Conservation (phyloP, 2,113 vertebrate species). For the Brachypteracias leptosomus region DNA sequence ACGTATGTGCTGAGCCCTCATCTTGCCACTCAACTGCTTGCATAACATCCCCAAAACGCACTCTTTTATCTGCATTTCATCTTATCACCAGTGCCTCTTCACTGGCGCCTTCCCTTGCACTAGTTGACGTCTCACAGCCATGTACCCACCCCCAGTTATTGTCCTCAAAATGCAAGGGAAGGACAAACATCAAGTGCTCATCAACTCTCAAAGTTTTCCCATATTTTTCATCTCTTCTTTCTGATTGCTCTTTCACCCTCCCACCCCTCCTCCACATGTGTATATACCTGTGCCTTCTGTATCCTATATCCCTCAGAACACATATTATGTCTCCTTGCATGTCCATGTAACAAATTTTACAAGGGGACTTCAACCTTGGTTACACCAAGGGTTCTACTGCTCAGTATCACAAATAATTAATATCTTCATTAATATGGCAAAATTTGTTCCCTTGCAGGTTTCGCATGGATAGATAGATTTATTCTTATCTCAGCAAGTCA, state of each 20-base stretch:
- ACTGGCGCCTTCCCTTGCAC: background rate
- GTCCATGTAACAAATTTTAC: background rate
- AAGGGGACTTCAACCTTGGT: background rate
- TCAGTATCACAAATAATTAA: background rate
- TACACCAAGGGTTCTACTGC: fast-evolving
- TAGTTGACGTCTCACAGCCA: background rate
- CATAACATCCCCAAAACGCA: background rate
- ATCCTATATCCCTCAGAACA: background rate
- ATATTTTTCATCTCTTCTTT: background rate
- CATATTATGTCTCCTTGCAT: fast-evolving
- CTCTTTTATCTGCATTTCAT: background rate
- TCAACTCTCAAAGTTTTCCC: background rate
- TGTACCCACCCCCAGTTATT: background rate
- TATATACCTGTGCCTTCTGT: background rate
- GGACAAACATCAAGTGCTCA: background rate
- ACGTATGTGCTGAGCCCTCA: background rate
- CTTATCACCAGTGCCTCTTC: background rate
- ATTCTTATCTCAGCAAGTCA: background rate
- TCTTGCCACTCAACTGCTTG: background rate
- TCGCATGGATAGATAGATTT: background rate
- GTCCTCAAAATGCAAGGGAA: background rate
- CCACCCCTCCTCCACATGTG: fast-evolving
- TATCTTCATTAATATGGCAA: background rate
- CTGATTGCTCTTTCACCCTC: background rate
- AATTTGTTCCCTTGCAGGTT: background rate